These are phyloP conservation scores for Chaetodon auriga DNA, from an alignment of 2,113 vertebrate genomes.

Conservation along the genomic window DNA sequence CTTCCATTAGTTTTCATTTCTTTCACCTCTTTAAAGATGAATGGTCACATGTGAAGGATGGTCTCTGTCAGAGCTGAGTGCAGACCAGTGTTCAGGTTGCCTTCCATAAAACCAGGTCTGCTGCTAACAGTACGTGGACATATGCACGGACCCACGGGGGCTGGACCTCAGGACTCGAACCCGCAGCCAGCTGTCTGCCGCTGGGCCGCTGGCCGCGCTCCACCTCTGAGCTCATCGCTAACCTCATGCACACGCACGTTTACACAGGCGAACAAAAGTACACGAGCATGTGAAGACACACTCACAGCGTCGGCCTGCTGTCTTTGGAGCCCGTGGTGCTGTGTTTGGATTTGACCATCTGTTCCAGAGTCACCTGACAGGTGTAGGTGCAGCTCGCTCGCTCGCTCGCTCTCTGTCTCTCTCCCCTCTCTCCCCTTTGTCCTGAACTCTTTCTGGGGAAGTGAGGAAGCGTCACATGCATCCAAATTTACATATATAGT, in stretches of 20 bases:
- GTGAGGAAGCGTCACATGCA: constrained; percentile 11
- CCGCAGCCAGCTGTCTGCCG: constrained; percentile 68
- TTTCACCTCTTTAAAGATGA: no score
- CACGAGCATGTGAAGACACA: constrained; percentile 40
- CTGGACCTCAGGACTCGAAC: constrained; percentile 57
- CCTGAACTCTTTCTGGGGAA: constrained; percentile 39
- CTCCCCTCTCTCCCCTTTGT: constrained; percentile 53
- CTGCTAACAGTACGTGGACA: constrained; percentile 53
- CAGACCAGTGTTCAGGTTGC: not conserved
- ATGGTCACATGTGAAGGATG: not conserved
- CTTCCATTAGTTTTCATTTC: not conserved
- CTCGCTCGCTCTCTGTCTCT: not conserved
- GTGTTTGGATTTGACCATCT: constrained; percentile 79
- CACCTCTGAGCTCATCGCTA: constrained; percentile 70
- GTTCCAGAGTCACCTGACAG: constrained; percentile 78
- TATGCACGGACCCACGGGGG: constrained; percentile 46
- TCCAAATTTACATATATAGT: constrained; percentile 27
- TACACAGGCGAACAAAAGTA: constrained; percentile 29
- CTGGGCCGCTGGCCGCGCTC: constrained; percentile 69
- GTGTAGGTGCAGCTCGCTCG: constrained; percentile 62
- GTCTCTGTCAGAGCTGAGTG: not conserved
- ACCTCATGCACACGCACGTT: constrained; percentile 25
- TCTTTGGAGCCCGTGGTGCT: constrained; percentile 52
- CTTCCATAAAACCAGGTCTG: constrained; percentile 35
- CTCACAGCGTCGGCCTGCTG: constrained; percentile 48